Conservation (phyloP, 2,888 invertebrate species). For the Acanthosepion esculentum region DNA sequence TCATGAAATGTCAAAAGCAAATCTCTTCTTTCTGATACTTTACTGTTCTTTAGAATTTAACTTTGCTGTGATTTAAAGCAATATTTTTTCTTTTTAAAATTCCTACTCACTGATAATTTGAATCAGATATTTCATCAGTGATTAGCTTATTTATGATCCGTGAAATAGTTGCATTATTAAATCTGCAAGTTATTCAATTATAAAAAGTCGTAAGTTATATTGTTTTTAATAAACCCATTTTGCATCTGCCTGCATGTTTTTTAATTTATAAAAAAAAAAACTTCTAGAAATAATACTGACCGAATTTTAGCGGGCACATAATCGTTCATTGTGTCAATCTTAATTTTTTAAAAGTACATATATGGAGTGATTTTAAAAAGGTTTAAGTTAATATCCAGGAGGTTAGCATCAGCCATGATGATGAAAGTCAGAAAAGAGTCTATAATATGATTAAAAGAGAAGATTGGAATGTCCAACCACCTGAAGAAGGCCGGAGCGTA, state of each 20-base stretch:
- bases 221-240: not conserved
- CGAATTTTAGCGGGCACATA: not conserved
- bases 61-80: not conserved
- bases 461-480: too few species aligned
- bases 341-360: not conserved
- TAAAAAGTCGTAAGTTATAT: not conserved
- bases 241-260: not conserved
- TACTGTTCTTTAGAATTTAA: not conserved
- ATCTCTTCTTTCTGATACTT: too few species aligned
- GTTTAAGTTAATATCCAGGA: too few species aligned
- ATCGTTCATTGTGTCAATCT: not conserved
- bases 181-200: not conserved
- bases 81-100: not conserved
- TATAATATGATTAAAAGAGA: too few species aligned
- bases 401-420: too few species aligned
- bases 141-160: not conserved
- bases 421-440: too few species aligned
- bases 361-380: too few species aligned
- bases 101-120: not conserved
- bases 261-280: not conserved
- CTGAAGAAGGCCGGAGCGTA: too few species aligned
- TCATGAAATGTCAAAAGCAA: not conserved
- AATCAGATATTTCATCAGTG: not conserved
- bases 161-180: not conserved
- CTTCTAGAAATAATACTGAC: not conserved